Evolutionary conservation across 2,888 invertebrate genomes (phyloP), one percentile per base, ranked within the genome.

Genomic region (Theristus sp.): DNA sequence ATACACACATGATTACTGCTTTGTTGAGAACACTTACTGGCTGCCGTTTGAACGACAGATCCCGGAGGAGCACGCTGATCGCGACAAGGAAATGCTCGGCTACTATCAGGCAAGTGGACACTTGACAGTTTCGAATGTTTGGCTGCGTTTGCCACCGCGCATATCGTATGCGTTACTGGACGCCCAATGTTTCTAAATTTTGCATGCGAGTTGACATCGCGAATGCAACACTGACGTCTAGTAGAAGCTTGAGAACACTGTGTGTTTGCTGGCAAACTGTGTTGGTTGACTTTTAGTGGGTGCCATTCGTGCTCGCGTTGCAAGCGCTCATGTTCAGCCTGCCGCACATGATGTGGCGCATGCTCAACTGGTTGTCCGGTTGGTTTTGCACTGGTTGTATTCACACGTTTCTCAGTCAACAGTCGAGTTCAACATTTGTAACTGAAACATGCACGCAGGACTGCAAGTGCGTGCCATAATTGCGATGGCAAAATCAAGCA

Each of bases 1-100:
- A 64, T 78, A 78, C 68, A 74, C 77, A 49, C 72, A 76, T 65
- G 76, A 77, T 68, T 77, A 77, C 58, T 79, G 78, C 67, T 75
- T 78, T 71, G 75, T 78, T 47, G 75, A 76, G 61, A 77, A 76
- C 68, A 78, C 78, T 22, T 78, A 78, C 62, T 71, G 67, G 60
- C 62, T 69, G 29, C 67, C 60, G n/a, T 49, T 60, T 22, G n/a
- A 56, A 17, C 27, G 22, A 17, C 13, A n/a, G 25, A 55, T 60
- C 22, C 60, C 67, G 27, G 66, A 61, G 22, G 62, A 62, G 27
- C 28, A 58, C 52, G 30, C 27, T 1, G 61, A 61, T 27, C 61
- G 70, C 26, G 66, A 69, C 56, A 62, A 64, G n/a, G 31, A 60
- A 25, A 65, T 68, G 57, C 60, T 71, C 55, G 65, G 63, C 46